A percentile compares a stretch with the other conserved stretches of the same genome.
phyloP scores from a whole-genome alignment of 2,888 invertebrate species.

The Oscheius sp. region DNA sequence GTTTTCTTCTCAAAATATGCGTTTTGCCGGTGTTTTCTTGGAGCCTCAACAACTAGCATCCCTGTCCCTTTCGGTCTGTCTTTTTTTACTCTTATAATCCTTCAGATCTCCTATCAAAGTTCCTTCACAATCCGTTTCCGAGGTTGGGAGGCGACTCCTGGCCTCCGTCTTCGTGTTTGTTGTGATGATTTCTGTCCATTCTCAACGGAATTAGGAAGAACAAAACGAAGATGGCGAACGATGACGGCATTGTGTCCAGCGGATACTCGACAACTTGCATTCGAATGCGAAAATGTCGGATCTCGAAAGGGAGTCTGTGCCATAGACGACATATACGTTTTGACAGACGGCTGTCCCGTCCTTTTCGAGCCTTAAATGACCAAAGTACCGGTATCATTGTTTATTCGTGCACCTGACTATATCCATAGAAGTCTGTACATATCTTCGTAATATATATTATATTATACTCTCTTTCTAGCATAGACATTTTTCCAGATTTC shows the following conservation, averaged over 20 bases:
- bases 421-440: constrained; percentile 10
- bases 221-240: constrained; percentile 57
- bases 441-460: neutral
- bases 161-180: constrained; percentile 60
- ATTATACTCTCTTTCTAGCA: constrained; percentile 40
- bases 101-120: constrained; percentile 32
- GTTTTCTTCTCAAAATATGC: constrained; percentile 53
- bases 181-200: constrained; percentile 64
- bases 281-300: constrained; percentile 65
- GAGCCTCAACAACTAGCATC: constrained; percentile 59
- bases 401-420: neutral
- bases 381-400: constrained; percentile 9
- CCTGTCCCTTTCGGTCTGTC: constrained; percentile 40
- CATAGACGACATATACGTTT: constrained; percentile 60
- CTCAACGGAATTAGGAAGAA: constrained; percentile 60
- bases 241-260: constrained; percentile 57
- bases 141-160: constrained; percentile 61
- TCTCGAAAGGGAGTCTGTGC: constrained; percentile 63
- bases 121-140: constrained; percentile 47
- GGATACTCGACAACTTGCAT: constrained; percentile 63
- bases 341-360: constrained; percentile 46
- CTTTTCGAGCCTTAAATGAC: constrained; percentile 36
- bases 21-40: constrained; percentile 63
- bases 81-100: neutral
- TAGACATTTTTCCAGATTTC: constrained; percentile 73